Conservation (phyloP, 2,797 vertebrate species). For the Gallinago nigripennis region DNA sequence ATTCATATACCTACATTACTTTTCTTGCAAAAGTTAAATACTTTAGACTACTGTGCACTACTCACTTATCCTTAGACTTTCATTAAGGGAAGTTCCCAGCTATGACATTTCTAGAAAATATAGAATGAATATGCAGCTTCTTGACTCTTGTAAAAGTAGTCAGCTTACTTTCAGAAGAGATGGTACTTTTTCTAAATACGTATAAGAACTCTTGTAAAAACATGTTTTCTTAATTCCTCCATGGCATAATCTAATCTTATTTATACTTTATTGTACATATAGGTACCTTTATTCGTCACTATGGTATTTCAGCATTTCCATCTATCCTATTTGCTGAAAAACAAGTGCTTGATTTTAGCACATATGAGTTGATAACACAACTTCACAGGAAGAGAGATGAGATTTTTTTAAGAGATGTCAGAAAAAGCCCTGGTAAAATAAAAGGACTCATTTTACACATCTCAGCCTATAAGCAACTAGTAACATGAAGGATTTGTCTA, state of each 20-base stretch:
- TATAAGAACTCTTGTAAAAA: neutral
- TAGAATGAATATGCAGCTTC: neutral
- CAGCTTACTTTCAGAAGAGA: neutral
- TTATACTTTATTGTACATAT: neutral
- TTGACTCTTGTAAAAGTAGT: neutral
- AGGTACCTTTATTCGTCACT: neutral
- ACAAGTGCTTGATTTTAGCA: neutral
- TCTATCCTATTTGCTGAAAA: neutral
- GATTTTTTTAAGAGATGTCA: neutral
- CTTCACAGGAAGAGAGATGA: neutral
- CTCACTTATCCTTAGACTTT: neutral
- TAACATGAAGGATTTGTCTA: neutral
- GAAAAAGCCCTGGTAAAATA: neutral
- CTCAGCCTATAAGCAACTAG: neutral
- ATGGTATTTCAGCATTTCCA: neutral
- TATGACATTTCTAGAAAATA: neutral
- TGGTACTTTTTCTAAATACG: fast-evolving
- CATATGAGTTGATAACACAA: neutral
- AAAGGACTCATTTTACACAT: neutral
- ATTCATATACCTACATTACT: neutral
- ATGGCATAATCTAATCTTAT: neutral
- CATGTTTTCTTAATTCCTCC: neutral
- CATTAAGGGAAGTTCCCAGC: neutral
- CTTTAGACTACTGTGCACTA: neutral
- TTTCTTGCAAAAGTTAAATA: neutral